Conservation (phyloP, 2,797 vertebrate genomes). For the Geotrypetes seraphini region DNA sequence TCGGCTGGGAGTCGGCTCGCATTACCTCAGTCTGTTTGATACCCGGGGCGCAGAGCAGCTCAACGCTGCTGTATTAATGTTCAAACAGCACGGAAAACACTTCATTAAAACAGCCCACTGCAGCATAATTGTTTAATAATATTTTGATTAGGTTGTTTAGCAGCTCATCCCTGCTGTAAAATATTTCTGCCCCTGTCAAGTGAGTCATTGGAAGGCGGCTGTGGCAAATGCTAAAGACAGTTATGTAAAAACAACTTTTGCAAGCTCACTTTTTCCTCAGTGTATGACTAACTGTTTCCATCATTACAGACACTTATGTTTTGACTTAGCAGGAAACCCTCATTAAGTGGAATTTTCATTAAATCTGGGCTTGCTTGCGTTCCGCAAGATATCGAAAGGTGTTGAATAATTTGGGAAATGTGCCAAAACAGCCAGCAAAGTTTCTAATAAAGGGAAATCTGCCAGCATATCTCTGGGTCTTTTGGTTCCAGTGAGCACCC, state of each 20-base stretch:
- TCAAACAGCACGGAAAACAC: slow-evolving; percentile 69
- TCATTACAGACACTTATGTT: not conserved
- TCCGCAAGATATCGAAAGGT: not conserved
- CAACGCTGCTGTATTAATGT: slow-evolving; percentile 60
- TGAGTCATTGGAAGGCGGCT: slow-evolving; percentile 28
- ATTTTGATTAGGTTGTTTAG: slow-evolving; percentile 67
- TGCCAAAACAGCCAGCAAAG: not conserved
- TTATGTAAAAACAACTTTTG: not conserved
- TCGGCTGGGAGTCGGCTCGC: slow-evolving; percentile 45
- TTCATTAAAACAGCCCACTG: slow-evolving; percentile 74
- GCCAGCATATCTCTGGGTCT: slow-evolving; percentile 1
- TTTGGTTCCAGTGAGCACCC: not conserved
- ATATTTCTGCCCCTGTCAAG: slow-evolving; percentile 39
- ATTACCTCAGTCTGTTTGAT: slow-evolving; percentile 54
- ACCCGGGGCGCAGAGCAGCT: slow-evolving; percentile 57
- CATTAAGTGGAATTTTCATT: not conserved
- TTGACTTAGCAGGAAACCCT: not conserved
- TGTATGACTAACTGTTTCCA: slow-evolving; percentile 3
- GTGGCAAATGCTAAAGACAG: slow-evolving; percentile 6
- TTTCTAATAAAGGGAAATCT: not conserved
- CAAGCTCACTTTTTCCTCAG: not conserved
- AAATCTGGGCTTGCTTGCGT: not conserved
- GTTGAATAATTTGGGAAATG: not conserved
- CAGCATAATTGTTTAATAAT: slow-evolving; percentile 74
- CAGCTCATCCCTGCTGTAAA: slow-evolving; percentile 46